Conservation (phyloP, 2,888 invertebrate genomes). For the Andrena marginata region DNA sequence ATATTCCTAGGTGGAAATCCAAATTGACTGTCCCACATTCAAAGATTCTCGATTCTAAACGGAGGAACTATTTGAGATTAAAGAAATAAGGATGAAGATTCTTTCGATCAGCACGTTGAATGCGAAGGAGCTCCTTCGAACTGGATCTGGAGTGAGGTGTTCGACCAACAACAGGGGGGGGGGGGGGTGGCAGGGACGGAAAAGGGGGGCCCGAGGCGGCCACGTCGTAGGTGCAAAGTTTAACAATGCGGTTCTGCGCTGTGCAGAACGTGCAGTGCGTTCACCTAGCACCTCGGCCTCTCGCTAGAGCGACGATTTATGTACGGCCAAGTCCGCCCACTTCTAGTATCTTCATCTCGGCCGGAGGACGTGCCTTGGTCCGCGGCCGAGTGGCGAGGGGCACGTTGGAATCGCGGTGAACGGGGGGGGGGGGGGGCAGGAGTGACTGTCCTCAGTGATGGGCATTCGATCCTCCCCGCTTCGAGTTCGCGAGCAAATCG, state of each 20-base stretch:
- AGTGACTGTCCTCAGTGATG: conserved; percentile 24
- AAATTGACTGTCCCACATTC: no score
- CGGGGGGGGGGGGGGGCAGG: background rate
- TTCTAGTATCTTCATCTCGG: conserved; percentile 82
- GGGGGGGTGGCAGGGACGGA: conserved; percentile 41
- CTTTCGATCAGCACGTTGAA: background rate
- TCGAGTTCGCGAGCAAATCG: background rate
- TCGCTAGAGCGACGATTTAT: conserved; percentile 82
- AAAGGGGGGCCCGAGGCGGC: conserved; percentile 42
- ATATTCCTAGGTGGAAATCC: background rate
- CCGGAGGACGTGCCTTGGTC: conserved; percentile 74
- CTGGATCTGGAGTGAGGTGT: background rate
- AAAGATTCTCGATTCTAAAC: no score
- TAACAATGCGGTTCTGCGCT: conserved; percentile 66
- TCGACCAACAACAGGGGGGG: background rate
- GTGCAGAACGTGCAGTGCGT: conserved; percentile 66
- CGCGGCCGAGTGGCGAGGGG: conserved; percentile 12
- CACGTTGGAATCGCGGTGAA: conserved; percentile 10
- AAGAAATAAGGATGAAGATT: background rate
- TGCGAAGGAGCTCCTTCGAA: background rate
- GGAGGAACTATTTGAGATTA: background rate
- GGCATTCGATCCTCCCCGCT: background rate
- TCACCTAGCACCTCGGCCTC: conserved; percentile 79
- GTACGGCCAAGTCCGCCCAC: conserved; percentile 78
- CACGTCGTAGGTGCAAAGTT: conserved; percentile 69